phyloP scores from a whole-genome alignment of 2,113 vertebrate genomes.

The Microcebus griseorufus region DNA sequence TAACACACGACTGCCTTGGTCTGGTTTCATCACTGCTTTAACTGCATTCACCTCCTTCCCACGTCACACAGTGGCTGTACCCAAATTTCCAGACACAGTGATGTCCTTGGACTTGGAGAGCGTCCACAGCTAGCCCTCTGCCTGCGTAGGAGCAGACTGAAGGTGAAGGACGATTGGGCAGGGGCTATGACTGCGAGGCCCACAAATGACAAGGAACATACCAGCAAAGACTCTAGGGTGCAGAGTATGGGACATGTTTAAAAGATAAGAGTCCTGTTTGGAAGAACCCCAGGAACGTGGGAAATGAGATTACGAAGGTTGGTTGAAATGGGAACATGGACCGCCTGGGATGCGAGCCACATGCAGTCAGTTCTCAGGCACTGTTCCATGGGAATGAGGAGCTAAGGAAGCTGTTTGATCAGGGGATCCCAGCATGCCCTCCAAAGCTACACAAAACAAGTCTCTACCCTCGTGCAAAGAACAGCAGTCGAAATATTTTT shows the following conservation, averaged over 20 bases:
- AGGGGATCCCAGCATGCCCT: neutral
- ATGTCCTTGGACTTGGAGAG: neutral
- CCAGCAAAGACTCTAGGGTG: neutral
- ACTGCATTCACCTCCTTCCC: neutral
- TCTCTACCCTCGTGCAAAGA: neutral
- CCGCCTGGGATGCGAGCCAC: neutral
- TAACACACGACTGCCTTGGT: neutral
- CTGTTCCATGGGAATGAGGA: neutral
- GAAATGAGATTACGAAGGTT: neutral
- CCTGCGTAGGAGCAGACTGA: too few species aligned
- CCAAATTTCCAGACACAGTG: neutral
- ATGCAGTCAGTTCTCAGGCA: neutral
- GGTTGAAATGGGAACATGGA: fast-evolving
- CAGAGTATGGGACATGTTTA: neutral
- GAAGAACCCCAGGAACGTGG: neutral
- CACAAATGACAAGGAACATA: neutral
- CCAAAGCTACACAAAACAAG: neutral
- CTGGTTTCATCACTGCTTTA: fast-evolving
- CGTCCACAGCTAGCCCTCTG: neutral
- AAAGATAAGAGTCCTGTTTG: neutral
- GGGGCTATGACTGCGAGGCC: neutral
- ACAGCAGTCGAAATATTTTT: neutral
- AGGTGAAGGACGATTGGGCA: neutral
- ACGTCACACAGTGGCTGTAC: neutral
- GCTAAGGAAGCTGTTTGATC: neutral